Percentiles rank a stretch among this genome's conserved stretches.
These are phyloP conservation scores for Syngnathus scovelli DNA, from an alignment of 2,113 vertebrate species.

Conservation along the genomic window DNA sequence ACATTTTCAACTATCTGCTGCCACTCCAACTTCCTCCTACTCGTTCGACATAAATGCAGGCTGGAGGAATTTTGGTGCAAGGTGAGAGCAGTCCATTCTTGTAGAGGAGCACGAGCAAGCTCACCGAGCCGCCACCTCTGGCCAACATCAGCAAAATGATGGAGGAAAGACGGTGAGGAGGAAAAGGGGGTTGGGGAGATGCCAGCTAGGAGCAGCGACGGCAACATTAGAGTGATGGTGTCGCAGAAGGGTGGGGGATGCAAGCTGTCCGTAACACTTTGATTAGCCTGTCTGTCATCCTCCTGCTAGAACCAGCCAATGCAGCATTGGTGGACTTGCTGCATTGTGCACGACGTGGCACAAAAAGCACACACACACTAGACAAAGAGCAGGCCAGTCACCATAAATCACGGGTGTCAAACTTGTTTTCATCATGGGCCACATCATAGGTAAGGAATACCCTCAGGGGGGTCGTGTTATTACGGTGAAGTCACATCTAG, in stretches of 20 bases:
- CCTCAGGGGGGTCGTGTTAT: neutral
- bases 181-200: constrained; percentile 1
- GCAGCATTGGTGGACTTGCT: constrained; percentile 8
- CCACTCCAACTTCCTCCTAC: neutral
- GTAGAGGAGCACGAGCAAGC: neutral
- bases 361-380: constrained; percentile 31
- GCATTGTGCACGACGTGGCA: constrained; percentile 26
- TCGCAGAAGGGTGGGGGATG: constrained; percentile 26
- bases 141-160: constrained; percentile 17
- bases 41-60: neutral
- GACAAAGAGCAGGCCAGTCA: constrained; percentile 27
- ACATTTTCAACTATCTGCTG: constrained; percentile 7
- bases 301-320: constrained; percentile 14
- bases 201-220: constrained; percentile 20
- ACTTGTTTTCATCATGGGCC: constrained; percentile 18
- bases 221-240: constrained; percentile 16
- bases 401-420: constrained; percentile 22
- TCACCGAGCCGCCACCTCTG: constrained; percentile 5
- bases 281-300: constrained; percentile 59
- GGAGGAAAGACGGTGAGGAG: constrained; percentile 4
- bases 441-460: neutral
- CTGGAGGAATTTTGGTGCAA: neutral
- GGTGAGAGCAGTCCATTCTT: neutral
- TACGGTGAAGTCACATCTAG: neutral
- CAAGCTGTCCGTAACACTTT: constrained; percentile 47